phyloP scores from a whole-genome alignment of 2,113 vertebrate genomes.

The Nothoprocta pentlandii region DNA sequence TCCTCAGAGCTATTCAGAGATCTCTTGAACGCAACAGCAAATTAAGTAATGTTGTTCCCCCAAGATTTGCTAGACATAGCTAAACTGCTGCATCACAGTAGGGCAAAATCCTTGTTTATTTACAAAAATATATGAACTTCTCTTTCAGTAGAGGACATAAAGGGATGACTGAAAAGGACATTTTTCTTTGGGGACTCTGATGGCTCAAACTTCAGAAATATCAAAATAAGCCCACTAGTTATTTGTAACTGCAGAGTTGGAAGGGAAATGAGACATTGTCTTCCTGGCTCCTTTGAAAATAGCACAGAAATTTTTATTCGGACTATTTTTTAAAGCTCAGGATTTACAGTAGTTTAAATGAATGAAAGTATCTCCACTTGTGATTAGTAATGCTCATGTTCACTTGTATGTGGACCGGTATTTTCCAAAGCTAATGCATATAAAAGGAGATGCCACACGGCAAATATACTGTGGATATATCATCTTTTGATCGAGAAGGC shows the following conservation, averaged over 20 bases:
- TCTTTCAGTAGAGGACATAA: slow-evolving; percentile 60
- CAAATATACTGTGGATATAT: neutral
- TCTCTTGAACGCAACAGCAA: slow-evolving; percentile 35
- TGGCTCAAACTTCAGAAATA: slow-evolving; percentile 4
- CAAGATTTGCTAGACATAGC: neutral
- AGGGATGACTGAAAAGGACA: slow-evolving; percentile 48
- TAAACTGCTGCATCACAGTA: slow-evolving; percentile 59
- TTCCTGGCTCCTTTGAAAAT: slow-evolving; percentile 4
- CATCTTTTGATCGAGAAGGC: neutral
- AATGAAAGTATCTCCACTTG: slow-evolving; percentile 20
- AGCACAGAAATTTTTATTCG: neutral
- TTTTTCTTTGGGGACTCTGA: slow-evolving; percentile 45
- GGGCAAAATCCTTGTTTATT: slow-evolving; percentile 61
- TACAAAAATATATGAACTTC: slow-evolving; percentile 65
- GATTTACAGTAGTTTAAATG: slow-evolving; percentile 49
- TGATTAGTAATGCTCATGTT: neutral
- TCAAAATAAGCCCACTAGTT: slow-evolving; percentile 31
- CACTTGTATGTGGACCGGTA: neutral
- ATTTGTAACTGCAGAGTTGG: neutral
- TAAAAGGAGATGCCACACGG: neutral
- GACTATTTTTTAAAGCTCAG: slow-evolving; percentile 46
- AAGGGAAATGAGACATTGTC: slow-evolving; percentile 29
- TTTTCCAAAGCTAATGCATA: slow-evolving; percentile 11
- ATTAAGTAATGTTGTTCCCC: slow-evolving; percentile 59
- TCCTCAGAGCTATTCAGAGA: slow-evolving; percentile 17